These are phyloP conservation scores for Microcaecilia unicolor DNA, from an alignment of 2,797 vertebrate species.

Conservation along the genomic window DNA sequence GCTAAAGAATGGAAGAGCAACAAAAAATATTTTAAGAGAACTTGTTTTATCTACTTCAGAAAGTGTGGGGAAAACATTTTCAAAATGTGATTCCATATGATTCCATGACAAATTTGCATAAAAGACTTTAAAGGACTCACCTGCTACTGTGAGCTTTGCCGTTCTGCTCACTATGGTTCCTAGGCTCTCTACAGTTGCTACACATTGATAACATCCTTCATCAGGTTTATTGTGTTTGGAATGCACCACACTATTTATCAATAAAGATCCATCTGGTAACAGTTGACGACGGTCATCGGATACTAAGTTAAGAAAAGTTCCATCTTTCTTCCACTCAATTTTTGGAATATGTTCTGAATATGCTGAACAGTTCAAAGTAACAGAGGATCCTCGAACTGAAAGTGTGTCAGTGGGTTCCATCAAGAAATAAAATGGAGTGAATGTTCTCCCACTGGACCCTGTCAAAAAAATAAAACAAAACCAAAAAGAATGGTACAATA, in stretches of 20 bases:
- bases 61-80: too few relatives aligned
- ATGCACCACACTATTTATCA: constrained; percentile 81
- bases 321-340: constrained; percentile 94
- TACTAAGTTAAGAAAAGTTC: constrained; percentile 79
- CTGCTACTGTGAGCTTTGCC: constrained; percentile 80
- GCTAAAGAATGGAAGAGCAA: too few relatives aligned
- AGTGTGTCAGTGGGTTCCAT: constrained; percentile 79
- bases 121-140: too few relatives aligned
- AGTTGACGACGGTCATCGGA: constrained; percentile 82
- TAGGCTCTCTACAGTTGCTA: constrained; percentile 84
- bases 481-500: rapidly evolving
- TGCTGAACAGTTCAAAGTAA: constrained; percentile 83
- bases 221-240: constrained; percentile 95
- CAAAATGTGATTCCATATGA: too few relatives aligned
- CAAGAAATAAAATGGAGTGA: constrained; percentile 87
- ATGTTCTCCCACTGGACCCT: constrained; percentile 71
- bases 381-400: constrained; percentile 67
- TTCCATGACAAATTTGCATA: too few relatives aligned
- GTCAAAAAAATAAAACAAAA: constrained; percentile 9
- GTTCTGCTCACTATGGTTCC: constrained; percentile 88
- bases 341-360: constrained; percentile 60
- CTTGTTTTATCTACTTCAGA: too few relatives aligned
- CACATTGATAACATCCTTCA: constrained; percentile 93
- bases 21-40: too few relatives aligned
- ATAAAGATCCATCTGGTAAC: constrained; percentile 78